Base-by-base conservation (phyloP, 2,888 invertebrate genomes). In the Diplazon laetatorius region DNA sequence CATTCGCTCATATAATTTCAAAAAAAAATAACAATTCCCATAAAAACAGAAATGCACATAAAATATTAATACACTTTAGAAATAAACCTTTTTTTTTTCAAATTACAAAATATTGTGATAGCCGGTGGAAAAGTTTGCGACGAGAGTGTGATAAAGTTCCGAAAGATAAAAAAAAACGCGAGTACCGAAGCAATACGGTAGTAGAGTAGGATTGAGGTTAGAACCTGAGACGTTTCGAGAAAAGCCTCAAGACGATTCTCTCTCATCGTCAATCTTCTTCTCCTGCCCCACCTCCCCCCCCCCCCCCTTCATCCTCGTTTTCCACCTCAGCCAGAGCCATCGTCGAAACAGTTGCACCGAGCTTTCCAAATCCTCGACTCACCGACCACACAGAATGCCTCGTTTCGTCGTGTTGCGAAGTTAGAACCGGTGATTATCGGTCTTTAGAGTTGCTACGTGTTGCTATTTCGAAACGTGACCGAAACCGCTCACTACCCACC, bases 381-480 rank as follows among this genome's bases (percentile, higher is more conserved):
- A 6, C 25, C 52, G 30, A 48, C 14, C n/a, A n/a, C 9, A 42
- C 20, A 50, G 42, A 66, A 59, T 59, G 35, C 16, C 65, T 39
- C 48, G 48, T 66, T 60, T 52, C 50, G 42, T 2, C 14, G 35
- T 44, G 42, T 52, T 35, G n/a, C 37, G 20, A 22, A 44, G 60
- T 66, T 60, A 5, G 16, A 62, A n/a, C n/a, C 55, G 20, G 37
- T 42, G 62, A 72, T 77, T 62, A 77, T 57, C 42, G 42, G 46
- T 14, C 72, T 57, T 16, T 39, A 48, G 48, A 39, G 57, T 62
- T n/a, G n/a, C 50, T 37, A 62, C 30, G 16, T 22, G 44, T n/a
- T 35, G 46, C 22, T 52, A 62, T 52, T 62, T 16, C 20, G 14
- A n/a, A 62, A 44, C 20, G 16, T 44, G 3, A 22, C 16, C 18